These are phyloP conservation scores for Sylvilagus bachmani DNA, from an alignment of 2,113 vertebrate species.

Conservation along the genomic window DNA sequence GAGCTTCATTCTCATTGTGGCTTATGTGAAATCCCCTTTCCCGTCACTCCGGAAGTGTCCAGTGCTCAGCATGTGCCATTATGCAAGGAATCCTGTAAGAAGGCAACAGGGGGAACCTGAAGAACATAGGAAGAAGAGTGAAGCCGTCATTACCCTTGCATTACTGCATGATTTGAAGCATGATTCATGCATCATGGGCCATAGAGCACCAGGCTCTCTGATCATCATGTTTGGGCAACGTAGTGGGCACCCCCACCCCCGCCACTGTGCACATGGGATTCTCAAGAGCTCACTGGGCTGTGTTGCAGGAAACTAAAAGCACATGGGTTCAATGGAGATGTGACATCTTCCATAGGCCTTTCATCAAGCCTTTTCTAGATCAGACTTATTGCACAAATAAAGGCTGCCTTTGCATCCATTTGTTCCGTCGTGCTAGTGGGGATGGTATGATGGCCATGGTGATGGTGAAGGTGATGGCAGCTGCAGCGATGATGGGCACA, in stretches of 20 bases:
- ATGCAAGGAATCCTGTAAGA: not conserved
- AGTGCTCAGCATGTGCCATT: not conserved
- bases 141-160: not conserved
- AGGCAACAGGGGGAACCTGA: not conserved
- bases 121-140: not conserved
- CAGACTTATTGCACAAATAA: not conserved
- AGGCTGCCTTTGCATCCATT: not conserved
- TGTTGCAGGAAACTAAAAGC: not conserved
- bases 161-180: not conserved
- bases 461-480: no score
- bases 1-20: not conserved
- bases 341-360: not conserved
- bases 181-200: not conserved
- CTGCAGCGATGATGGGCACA: no score
- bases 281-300: not conserved
- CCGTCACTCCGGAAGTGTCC: not conserved
- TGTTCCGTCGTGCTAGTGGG: not conserved
- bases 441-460: no score
- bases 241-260: not conserved
- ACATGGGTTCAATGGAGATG: not conserved
- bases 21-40: not conserved
- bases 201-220: not conserved
- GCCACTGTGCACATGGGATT: no score
- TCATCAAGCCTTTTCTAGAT: not conserved
- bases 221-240: not conserved